Evolutionary conservation across 2,888 invertebrate genomes (phyloP), one percentile per base, ranked within the genome.

Genomic region (Thecocarcelia acutangulata): DNA sequence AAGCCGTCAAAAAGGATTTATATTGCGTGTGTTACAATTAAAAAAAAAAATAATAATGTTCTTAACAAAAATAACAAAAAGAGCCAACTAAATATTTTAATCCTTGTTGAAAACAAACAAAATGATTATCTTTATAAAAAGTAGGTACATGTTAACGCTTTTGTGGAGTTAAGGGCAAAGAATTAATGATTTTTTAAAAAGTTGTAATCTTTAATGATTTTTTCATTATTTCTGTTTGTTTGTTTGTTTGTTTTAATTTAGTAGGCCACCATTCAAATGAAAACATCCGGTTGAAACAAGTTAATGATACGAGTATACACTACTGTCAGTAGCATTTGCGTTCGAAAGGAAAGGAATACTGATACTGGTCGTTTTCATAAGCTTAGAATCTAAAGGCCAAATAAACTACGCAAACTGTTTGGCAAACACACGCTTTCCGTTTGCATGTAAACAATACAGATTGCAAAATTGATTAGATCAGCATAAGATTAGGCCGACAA

Each of bases 1-100:
- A 72, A 79, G 76, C 79, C 83, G 77, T 70, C 69, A 70, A 83
- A 70, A 83, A 83, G 84, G 84, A 84, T 79, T 68, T 73, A 46
- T 83, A 80, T 83, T 83, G 85, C 84, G 79, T 79, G 78, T 52
- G 24, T 24, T 21, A 15, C 9, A 19, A 5, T 3, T 6, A 33
- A 33, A 33, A 33, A 28, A 8, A 54, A 17, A 40, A 5, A 12
- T 28, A 59, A 69, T 15, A 72, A 83, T 48, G 21, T 68, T 54
- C 17, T 24, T 50, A 17, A 54, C 6, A 52, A 17, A 54, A 48
- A 4, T 1, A 33, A 33, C 3, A 8, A 33, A 33, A 48, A 58
- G 8, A 15, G 17, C 1, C 12, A 63, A 28, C 37, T 58, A 46
- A 21, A 56, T 37, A 46, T 42, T 46, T 50, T 79, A 52, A 61